phyloP scores from a whole-genome alignment of 1,140 invertebrate genomes.

The Ladona fulva region DNA sequence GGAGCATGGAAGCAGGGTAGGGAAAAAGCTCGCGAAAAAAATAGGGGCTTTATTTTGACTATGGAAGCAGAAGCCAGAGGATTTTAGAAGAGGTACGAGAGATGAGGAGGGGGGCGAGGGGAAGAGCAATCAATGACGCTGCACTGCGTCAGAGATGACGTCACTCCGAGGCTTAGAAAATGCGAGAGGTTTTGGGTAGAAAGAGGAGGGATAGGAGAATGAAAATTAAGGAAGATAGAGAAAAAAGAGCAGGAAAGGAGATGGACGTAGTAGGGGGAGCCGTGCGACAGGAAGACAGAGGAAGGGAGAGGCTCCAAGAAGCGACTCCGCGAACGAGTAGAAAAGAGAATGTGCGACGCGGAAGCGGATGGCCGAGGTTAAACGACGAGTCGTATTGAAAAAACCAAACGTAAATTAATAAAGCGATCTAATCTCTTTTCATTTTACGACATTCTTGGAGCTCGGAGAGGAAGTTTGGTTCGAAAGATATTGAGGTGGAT shows the following conservation, averaged over 20 bases:
- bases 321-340: too few species aligned
- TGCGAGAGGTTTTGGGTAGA: not conserved
- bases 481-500: too few species aligned
- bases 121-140: not conserved
- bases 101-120: not conserved
- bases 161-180: not conserved
- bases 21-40: too few species aligned
- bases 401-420: too few species aligned
- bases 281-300: not conserved
- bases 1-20: too few species aligned
- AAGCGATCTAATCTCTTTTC: too few species aligned
- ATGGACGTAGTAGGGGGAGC: not conserved
- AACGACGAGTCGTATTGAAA: too few species aligned
- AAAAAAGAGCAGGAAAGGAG: not conserved
- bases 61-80: not conserved
- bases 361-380: not conserved
- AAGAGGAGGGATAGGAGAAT: too few species aligned
- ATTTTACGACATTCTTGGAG: too few species aligned
- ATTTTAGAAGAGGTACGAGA: constrained; percentile 5
- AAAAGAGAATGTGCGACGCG: not conserved
- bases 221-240: not conserved
- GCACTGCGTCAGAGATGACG: constrained; percentile 6
- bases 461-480: too few species aligned
- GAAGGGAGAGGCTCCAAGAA: not conserved
- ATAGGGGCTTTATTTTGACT: not conserved